Percentiles rank a stretch among this genome's conserved stretches.
These are phyloP conservation scores for Oscheius onirici DNA, from an alignment of 2,888 invertebrate species.

Conservation along the genomic window DNA sequence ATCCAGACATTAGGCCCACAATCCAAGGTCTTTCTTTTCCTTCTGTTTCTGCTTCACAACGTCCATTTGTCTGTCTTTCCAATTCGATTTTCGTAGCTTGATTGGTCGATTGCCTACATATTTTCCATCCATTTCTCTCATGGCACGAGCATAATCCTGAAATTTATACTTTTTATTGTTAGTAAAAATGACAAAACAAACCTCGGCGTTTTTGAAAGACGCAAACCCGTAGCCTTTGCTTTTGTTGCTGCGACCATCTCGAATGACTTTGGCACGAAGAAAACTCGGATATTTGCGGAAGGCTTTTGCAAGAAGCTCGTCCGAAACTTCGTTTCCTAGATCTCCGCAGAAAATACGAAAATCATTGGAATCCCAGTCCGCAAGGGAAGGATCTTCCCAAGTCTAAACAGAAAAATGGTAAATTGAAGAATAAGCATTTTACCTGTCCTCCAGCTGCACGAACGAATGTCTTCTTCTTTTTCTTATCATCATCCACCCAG, in stretches of 20 bases:
- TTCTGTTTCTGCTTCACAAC: slow-evolving; percentile 94
- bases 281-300: slow-evolving; percentile 88
- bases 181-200: slow-evolving; percentile 27
- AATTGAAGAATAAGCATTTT: neutral
- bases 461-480: slow-evolving; percentile 68
- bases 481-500: slow-evolving; percentile 58
- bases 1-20: slow-evolving; percentile 42
- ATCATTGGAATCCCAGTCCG: slow-evolving; percentile 96
- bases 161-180: neutral
- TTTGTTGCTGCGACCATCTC: slow-evolving; percentile 95
- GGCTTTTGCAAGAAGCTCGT: slow-evolving; percentile 92
- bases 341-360: slow-evolving; percentile 99
- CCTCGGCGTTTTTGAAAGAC: slow-evolving; percentile 81
- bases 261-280: slow-evolving; percentile 87
- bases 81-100: slow-evolving; percentile 93
- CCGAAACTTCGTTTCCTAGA: slow-evolving; percentile 97
- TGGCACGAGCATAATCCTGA: slow-evolving; percentile 94
- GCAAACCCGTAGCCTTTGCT: slow-evolving; percentile 99
- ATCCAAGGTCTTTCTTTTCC: slow-evolving; percentile 84
- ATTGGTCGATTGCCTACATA: slow-evolving; percentile 99
- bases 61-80: slow-evolving; percentile 85
- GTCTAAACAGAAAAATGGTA: slow-evolving; percentile 74
- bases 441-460: slow-evolving; percentile 67
- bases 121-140: slow-evolving; percentile 99
- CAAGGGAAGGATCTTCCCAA: slow-evolving; percentile 93